A percentile compares a stretch with the other conserved stretches of the same genome.
Evolutionary conservation across 2,888 invertebrate species (phyloP).

Genomic region (Magallana nippona): DNA sequence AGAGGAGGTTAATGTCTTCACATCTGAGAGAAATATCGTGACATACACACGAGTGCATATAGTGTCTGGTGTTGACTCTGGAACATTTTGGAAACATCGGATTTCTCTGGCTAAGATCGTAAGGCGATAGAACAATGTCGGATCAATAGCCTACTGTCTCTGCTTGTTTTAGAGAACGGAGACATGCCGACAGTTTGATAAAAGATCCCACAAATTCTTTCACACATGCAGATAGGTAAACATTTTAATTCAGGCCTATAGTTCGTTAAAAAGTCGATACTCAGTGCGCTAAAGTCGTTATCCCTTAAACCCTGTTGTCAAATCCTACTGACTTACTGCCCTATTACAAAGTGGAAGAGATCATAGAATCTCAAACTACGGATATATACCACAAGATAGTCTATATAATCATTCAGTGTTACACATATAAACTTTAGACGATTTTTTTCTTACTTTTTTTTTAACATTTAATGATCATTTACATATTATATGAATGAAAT

Average conservation of each 20-base stretch:
- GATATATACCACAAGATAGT: too few species aligned
- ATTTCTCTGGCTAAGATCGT: not conserved
- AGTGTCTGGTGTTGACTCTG: not conserved
- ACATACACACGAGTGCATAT: not conserved
- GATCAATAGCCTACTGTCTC: not conserved
- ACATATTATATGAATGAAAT: too few species aligned
- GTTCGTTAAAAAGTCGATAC: not conserved
- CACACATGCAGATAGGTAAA: conserved; percentile 14
- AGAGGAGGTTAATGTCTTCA: not conserved
- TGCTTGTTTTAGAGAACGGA: not conserved
- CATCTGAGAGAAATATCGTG: not conserved
- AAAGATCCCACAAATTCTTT: not conserved
- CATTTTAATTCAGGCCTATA: conserved; percentile 7
- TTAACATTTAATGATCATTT: too few species aligned
- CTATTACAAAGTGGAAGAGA: too few species aligned
- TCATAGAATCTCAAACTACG: too few species aligned
- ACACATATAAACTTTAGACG: too few species aligned
- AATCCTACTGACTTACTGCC: too few species aligned
- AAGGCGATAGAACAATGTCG: not conserved
- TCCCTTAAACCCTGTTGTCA: not conserved
- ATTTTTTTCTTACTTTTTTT: too few species aligned
- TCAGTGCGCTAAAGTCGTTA: not conserved
- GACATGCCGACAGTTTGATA: not conserved
- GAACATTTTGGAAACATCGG: not conserved
- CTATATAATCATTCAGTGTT: too few species aligned